These are phyloP conservation scores for Eolophus roseicapilla DNA, from an alignment of 2,113 vertebrate species.

Conservation along the genomic window DNA sequence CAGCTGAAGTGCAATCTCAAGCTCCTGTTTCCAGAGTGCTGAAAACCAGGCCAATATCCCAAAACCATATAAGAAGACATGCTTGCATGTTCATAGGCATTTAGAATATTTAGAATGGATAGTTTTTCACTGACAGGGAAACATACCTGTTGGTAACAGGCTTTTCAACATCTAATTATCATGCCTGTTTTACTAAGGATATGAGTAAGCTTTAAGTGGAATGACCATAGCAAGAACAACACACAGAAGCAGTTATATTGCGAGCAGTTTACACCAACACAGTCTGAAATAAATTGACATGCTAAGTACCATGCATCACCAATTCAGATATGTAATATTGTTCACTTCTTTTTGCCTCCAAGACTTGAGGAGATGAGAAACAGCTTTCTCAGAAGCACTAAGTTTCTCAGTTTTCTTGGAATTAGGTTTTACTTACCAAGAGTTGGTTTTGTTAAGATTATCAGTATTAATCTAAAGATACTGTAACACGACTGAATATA, in stretches of 20 bases:
- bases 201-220: conserved; percentile 50
- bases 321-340: neutral
- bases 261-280: neutral
- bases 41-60: neutral
- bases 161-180: conserved; percentile 41
- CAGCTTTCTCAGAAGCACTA: neutral
- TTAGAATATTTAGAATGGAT: neutral
- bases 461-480: neutral
- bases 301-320: neutral
- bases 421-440: neutral
- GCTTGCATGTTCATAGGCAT: neutral
- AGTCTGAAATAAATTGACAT: neutral
- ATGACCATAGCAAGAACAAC: neutral
- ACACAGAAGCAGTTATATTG: neutral
- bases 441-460: neutral
- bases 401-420: neutral
- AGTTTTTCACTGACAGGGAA: neutral
- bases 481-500: neutral
- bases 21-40: neutral
- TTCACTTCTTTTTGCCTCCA: neutral
- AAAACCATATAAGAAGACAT: neutral
- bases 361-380: neutral
- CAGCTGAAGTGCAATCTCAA: neutral
- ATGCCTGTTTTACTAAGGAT: conserved; percentile 33
- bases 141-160: conserved; percentile 43